These are phyloP conservation scores for Asteroscopus sphinx DNA, from an alignment of 2,888 invertebrate species.

Conservation along the genomic window DNA sequence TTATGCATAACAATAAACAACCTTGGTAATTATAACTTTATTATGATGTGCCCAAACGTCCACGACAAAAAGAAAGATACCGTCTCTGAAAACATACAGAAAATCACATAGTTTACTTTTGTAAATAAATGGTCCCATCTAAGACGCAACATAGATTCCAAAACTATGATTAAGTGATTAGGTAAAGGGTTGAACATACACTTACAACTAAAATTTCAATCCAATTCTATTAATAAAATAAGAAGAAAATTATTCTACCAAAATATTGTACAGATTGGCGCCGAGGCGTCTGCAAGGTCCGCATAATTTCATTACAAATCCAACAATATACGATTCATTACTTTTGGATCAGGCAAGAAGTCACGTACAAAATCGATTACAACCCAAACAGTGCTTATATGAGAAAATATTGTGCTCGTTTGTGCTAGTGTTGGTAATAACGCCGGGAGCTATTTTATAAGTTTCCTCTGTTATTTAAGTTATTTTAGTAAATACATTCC, in stretches of 20 bases:
- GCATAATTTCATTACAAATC: conserved; percentile 26
- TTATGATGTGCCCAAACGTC: too few relatives aligned
- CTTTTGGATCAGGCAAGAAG: conserved; percentile 27
- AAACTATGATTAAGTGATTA: not conserved
- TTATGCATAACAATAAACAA: too few relatives aligned
- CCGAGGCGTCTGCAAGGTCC: conserved; percentile 26
- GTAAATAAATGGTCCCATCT: too few relatives aligned
- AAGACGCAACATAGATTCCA: not conserved
- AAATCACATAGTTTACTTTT: too few relatives aligned
- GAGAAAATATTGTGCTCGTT: conserved; percentile 23
- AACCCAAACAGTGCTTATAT: conserved; percentile 36
- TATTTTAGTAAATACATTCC: too few relatives aligned
- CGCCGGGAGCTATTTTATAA: conserved; percentile 14
- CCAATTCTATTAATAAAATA: not conserved
- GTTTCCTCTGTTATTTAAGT: not conserved
- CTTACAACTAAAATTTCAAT: not conserved
- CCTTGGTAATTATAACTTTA: too few relatives aligned
- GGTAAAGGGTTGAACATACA: not conserved
- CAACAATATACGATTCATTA: conserved; percentile 25
- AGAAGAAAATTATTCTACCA: not conserved
- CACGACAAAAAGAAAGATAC: too few relatives aligned
- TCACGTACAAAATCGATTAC: conserved; percentile 49
- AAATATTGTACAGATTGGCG: conserved; percentile 15
- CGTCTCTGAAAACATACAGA: too few relatives aligned
- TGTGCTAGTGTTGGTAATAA: conserved; percentile 7